A percentile compares a stretch with the other conserved stretches of the same genome.
phyloP scores from a whole-genome alignment of 2,797 vertebrate genomes.

The Mus minutoides region DNA sequence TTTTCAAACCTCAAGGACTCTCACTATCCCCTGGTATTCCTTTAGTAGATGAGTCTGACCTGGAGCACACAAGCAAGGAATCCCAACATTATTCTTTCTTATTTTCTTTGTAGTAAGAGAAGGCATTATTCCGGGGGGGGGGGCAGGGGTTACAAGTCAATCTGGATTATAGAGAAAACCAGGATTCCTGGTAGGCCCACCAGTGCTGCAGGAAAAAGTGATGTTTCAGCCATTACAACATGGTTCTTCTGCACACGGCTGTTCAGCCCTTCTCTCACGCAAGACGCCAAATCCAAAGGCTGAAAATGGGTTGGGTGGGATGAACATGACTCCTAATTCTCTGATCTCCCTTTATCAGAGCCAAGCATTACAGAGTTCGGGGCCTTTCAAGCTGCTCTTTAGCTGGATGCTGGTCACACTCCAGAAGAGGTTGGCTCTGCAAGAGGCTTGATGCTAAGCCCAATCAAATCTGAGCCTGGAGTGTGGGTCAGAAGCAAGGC shows the following conservation, averaged over 20 bases:
- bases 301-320: not conserved
- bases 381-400: not conserved
- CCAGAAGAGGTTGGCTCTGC: not conserved
- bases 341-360: not conserved
- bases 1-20: not conserved
- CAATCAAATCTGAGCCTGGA: not conserved
- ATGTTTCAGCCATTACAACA: not conserved
- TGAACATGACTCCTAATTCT: not conserved
- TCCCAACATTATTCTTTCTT: not conserved
- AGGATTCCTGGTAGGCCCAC: not conserved
- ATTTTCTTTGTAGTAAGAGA: not conserved
- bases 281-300: not conserved
- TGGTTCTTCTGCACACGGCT: not conserved
- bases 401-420: not conserved
- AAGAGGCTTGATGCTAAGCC: not conserved
- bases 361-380: not conserved
- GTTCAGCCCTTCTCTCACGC: fast-evolving
- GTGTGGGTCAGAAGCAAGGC: too few species aligned
- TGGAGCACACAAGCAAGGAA: not conserved
- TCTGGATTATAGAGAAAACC: not conserved
- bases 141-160: not conserved
- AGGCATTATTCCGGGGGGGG: not conserved
- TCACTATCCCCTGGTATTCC: not conserved
- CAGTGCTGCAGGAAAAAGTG: not conserved
- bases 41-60: not conserved